Percentiles rank a stretch among this genome's conserved stretches.
Conservation (phyloP, 2,888 invertebrate genomes). For the Erebia palarica region DNA sequence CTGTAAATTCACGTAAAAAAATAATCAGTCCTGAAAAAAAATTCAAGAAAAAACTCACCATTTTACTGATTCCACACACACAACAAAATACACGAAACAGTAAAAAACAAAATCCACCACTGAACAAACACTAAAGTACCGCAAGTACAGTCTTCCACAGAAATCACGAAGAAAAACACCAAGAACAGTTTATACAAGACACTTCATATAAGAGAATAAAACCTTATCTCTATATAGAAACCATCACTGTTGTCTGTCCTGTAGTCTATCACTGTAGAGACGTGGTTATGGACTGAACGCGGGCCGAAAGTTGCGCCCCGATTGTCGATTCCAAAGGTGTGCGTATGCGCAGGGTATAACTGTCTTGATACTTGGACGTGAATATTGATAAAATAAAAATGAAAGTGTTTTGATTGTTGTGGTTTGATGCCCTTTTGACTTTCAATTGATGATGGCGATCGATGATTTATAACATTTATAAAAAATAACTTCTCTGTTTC, state of each 20-base stretch:
- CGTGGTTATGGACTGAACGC: conserved; percentile 76
- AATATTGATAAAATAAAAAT: conserved; percentile 72
- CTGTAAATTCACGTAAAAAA: neutral
- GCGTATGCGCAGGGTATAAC: conserved; percentile 71
- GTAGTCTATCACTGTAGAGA: conserved; percentile 69
- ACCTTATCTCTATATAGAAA: conserved; percentile 43
- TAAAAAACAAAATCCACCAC: conserved; percentile 45
- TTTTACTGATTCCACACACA: conserved; percentile 58
- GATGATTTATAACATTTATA: neutral
- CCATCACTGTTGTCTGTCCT: conserved; percentile 57
- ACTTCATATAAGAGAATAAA: conserved; percentile 31
- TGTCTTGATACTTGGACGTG: conserved; percentile 72
- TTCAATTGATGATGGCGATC: conserved; percentile 7
- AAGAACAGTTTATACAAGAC: conserved; percentile 42
- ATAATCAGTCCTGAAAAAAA: neutral
- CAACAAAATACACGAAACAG: conserved; percentile 47
- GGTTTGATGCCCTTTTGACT: conserved; percentile 24
- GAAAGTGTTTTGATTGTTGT: conserved; percentile 58
- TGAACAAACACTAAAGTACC: conserved; percentile 51
- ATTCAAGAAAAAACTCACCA: conserved; percentile 57
- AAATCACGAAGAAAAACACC: conserved; percentile 44
- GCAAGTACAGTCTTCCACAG: conserved; percentile 54
- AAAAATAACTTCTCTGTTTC: neutral
- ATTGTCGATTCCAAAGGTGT: conserved; percentile 67
- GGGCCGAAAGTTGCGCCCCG: conserved; percentile 63